phyloP scores from a whole-genome alignment of 2,888 invertebrate species.

The Deilephila porcellus region DNA sequence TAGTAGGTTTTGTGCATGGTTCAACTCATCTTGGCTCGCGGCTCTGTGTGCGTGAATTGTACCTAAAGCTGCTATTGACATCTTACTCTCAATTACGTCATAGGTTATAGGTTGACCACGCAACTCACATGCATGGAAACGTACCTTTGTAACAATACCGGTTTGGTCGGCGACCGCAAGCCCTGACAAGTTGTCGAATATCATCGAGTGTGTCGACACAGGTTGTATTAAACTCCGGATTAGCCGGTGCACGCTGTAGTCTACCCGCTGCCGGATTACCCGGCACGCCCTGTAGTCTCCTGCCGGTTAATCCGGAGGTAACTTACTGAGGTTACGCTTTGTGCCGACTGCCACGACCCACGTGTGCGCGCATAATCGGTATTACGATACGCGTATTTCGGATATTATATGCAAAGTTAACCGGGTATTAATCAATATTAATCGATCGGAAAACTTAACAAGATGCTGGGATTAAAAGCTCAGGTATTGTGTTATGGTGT shows the following conservation, averaged over 20 bases:
- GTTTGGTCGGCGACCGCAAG: not conserved
- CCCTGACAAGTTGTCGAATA: not conserved
- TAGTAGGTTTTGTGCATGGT: too few relatives aligned
- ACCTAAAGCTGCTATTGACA: too few relatives aligned
- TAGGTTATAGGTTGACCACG: not conserved
- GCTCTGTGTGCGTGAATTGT: too few relatives aligned
- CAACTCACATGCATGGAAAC: not conserved
- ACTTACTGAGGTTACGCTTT: slow-evolving; percentile 12
- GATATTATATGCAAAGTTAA: not conserved
- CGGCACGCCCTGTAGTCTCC: not conserved
- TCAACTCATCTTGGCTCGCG: too few relatives aligned
- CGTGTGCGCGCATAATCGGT: not conserved
- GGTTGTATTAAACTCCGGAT: slow-evolving; percentile 10
- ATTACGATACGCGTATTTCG: not conserved
- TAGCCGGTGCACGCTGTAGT: not conserved
- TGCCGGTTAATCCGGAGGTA: slow-evolving; percentile 4
- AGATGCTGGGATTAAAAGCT: too few relatives aligned
- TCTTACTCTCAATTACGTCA: too few relatives aligned
- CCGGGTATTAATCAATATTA: too few relatives aligned
- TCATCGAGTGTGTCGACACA: slow-evolving; percentile 3
- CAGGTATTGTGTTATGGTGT: too few relatives aligned
- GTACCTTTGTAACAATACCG: not conserved
- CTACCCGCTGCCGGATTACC: not conserved
- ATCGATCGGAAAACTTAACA: too few relatives aligned
- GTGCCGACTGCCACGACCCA: not conserved